Evolutionary conservation across 2,888 invertebrate genomes (phyloP).

Genomic region (Zygothrica quintamaculata): DNA sequence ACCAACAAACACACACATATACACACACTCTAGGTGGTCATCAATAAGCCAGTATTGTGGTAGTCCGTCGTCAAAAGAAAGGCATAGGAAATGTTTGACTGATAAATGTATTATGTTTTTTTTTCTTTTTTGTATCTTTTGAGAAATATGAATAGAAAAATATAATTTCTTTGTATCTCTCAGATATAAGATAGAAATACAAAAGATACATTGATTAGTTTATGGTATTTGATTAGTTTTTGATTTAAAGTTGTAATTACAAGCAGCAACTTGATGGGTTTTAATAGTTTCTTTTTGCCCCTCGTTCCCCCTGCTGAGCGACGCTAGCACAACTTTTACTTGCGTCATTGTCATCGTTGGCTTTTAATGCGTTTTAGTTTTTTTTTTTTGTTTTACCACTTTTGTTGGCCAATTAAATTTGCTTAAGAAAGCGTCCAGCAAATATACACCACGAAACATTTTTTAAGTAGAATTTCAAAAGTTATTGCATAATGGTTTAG

Average conservation of each 20-base stretch:
- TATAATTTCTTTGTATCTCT: constrained; percentile 22
- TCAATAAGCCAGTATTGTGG: constrained; percentile 53
- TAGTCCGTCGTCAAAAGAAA: constrained; percentile 60
- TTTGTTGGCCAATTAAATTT: constrained; percentile 70
- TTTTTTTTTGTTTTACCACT: constrained; percentile 43
- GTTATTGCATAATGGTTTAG: constrained; percentile 57
- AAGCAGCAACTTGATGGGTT: no score
- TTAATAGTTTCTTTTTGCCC: no score
- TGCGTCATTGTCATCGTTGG: constrained; percentile 21
- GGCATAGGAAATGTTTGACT: constrained; percentile 28
- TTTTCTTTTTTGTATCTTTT: no score
- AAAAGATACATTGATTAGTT: constrained; percentile 34
- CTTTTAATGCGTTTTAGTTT: no score
- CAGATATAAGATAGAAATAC: constrained; percentile 43
- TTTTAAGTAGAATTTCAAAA: constrained; percentile 41
- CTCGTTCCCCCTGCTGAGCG: no score
- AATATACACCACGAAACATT: constrained; percentile 7
- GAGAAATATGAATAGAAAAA: no score
- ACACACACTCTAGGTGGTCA: not conserved
- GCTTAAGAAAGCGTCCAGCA: constrained; percentile 33
- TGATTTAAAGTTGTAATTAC: constrained; percentile 14
- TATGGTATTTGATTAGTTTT: constrained; percentile 4
- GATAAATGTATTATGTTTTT: constrained; percentile 21
- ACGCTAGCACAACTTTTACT: not conserved
- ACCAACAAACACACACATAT: constrained; percentile 5